Conservation (phyloP, 2,888 invertebrate genomes). For the Iselma pallidipennis region DNA sequence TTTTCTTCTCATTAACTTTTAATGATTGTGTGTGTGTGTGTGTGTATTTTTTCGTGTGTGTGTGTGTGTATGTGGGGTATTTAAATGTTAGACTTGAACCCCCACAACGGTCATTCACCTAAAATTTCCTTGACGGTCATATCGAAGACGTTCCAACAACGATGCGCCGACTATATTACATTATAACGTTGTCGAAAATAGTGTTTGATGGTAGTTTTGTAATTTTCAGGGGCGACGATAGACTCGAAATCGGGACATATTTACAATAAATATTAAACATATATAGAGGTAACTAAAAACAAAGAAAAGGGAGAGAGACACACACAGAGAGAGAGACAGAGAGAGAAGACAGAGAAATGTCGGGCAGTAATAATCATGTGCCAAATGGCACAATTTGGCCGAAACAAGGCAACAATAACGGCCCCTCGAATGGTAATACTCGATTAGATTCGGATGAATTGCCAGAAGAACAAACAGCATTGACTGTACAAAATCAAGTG, state of each 20-base stretch:
- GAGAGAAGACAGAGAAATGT: no score
- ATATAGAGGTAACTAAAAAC: conserved; percentile 19
- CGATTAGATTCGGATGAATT: conserved; percentile 36
- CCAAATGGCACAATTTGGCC: conserved; percentile 23
- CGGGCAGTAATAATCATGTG: conserved; percentile 33
- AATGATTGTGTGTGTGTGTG: not conserved
- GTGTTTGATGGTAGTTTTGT: not conserved
- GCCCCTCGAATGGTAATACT: conserved; percentile 45
- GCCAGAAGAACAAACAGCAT: conserved; percentile 51
- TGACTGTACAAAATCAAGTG: conserved; percentile 44
- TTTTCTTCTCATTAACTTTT: not conserved
- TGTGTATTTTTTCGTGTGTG: not conserved
- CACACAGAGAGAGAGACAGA: no score
- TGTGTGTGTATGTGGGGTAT: not conserved
- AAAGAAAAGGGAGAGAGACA: no score
- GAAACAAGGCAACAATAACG: conserved; percentile 50
- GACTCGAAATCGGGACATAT: conserved; percentile 7
- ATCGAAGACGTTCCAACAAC: no score
- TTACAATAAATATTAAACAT: conserved; percentile 12
- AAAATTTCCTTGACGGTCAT: no score
- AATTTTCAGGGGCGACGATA: conserved; percentile 24
- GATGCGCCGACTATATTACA: not conserved
- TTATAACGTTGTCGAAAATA: not conserved
- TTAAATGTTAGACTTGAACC: not conserved
- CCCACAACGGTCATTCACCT: not conserved